These are phyloP conservation scores for Ceratoteleas bidentatus DNA, from an alignment of 1,140 invertebrate genomes.

Conservation along the genomic window DNA sequence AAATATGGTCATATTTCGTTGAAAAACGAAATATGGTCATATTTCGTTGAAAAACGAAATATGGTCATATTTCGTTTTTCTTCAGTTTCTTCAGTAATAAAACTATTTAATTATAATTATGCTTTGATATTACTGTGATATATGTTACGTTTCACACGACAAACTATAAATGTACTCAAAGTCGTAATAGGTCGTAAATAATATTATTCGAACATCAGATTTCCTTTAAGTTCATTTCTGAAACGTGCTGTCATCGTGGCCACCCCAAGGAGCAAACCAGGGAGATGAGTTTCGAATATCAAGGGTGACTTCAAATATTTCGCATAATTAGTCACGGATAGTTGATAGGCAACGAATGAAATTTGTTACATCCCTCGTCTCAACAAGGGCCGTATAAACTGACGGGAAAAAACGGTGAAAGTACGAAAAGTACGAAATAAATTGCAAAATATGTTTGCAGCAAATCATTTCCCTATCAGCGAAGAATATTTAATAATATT, in stretches of 20 bases:
- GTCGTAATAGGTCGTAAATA: too few species aligned
- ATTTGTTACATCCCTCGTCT: constrained; percentile 8
- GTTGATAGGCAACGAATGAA: constrained; percentile 28
- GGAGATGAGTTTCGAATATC: constrained; percentile 38
- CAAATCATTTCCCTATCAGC: too few species aligned
- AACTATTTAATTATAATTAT: too few species aligned
- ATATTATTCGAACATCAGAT: neutral
- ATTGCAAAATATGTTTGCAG: neutral
- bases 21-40: too few species aligned
- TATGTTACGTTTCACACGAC: too few species aligned
- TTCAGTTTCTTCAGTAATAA: too few species aligned
- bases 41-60: too few species aligned
- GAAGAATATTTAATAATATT: too few species aligned
- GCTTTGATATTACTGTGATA: too few species aligned
- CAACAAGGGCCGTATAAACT: constrained; percentile 17
- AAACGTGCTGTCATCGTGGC: constrained; percentile 7
- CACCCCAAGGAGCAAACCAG: constrained; percentile 8
- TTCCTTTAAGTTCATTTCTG: constrained; percentile 14
- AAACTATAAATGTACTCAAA: too few species aligned
- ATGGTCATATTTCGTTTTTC: too few species aligned
- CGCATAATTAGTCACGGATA: constrained; percentile 38
- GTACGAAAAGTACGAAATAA: neutral
- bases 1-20: too few species aligned
- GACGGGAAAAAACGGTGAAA: constrained; percentile 2
- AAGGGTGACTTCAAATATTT: constrained; percentile 41